These are phyloP conservation scores for Meiosimyza decipiens DNA, from an alignment of 2,888 invertebrate species.

Conservation along the genomic window DNA sequence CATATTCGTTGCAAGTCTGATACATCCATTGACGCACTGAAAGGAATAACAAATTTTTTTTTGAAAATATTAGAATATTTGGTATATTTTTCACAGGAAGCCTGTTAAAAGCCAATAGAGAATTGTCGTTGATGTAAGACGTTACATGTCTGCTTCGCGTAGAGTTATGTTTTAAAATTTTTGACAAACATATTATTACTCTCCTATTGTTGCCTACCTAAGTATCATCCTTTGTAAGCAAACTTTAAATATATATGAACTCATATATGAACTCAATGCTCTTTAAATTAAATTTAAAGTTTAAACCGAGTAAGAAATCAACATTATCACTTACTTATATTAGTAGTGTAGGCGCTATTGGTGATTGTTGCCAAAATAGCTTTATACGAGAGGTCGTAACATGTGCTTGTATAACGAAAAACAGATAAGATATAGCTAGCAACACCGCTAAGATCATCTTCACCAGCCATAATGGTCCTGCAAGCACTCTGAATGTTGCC, in stretches of 20 bases:
- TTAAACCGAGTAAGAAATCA: neutral
- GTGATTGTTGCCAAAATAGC: conserved; percentile 46
- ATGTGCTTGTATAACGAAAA: conserved; percentile 42
- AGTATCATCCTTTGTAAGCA: too few relatives aligned
- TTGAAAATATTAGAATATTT: too few relatives aligned
- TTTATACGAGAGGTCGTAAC: conserved; percentile 57
- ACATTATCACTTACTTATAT: conserved; percentile 51
- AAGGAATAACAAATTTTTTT: neutral
- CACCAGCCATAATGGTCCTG: conserved; percentile 52
- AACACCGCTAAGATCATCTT: conserved; percentile 55
- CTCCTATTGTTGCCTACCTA: too few relatives aligned
- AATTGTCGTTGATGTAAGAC: too few relatives aligned
- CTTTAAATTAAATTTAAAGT: too few relatives aligned
- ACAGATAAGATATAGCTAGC: conserved; percentile 49
- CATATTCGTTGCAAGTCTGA: conserved; percentile 89
- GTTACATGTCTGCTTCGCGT: too few relatives aligned
- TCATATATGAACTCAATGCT: too few relatives aligned
- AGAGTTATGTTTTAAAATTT: too few relatives aligned
- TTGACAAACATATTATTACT: too few relatives aligned
- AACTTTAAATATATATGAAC: too few relatives aligned
- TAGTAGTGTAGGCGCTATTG: conserved; percentile 46
- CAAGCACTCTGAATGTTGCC: conserved; percentile 57
- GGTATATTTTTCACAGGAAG: too few relatives aligned
- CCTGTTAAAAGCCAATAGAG: too few relatives aligned
- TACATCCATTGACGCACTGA: conserved; percentile 81